Base-by-base conservation (phyloP, 2,888 invertebrate genomes). In the Antheraea assamensis region DNA sequence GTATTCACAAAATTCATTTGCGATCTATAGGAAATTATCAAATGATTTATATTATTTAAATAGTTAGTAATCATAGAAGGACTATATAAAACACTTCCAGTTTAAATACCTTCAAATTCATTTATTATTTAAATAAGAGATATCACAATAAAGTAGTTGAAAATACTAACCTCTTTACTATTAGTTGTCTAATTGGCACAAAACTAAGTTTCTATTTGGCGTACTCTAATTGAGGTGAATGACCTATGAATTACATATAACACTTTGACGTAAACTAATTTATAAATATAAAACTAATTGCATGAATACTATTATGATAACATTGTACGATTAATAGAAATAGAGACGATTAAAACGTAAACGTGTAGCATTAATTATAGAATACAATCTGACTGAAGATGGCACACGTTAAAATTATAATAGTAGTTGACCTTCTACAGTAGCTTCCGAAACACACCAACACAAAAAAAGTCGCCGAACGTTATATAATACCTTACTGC, bases 1-100 rank as follows among this genome's bases (percentile, higher is more conserved):
- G 75, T 94, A 95, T 74, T 90, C 87, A 77, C 94, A 94, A 79
- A 95, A 95, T 61, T 94, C 92, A 71, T 90, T 85, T 58, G 92
- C 92, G 77, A 95, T 95, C 95, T 95, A 81, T 72, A 84, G 17
- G 52, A 72, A 55, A 73, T 47, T 49, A 35, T 64, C 30, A 58
- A 2, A 49, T 61, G 27, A 7, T 17, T 21, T 1, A 3, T 49
- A 17, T 31, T 27, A 7, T 66, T 31, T 68, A 31, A 58, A 19
- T 21, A 19, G 17, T n/a, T n/a, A n/a, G 21, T 58, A 58, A 58
- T 8, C 13, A 30, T 27, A 2, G 42, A 8, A 58, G 68, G 13
- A 49, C 24, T 15, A 30, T 19, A 64, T 15, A 64, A 58, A 58
- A 58, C 13, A 24, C 55, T 58, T 4, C 58, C 7, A 58, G 10